A percentile compares a stretch with the other conserved stretches of the same genome.
Evolutionary conservation across 2,888 invertebrate species (phyloP).

Genomic region (Carabus problematicus): DNA sequence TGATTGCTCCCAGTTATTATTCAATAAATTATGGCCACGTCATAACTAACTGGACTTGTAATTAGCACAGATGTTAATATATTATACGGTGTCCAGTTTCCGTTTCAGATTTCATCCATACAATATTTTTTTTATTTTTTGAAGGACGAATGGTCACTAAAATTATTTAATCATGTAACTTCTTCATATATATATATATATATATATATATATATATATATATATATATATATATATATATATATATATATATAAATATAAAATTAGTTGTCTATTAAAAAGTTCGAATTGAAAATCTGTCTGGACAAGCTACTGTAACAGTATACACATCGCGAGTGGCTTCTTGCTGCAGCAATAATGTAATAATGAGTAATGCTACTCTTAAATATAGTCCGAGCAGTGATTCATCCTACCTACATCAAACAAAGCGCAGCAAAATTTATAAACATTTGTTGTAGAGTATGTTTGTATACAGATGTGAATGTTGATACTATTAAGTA

Average conservation of each 20-base stretch:
- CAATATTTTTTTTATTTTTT: conserved; percentile 5
- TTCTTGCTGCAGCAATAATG: no score
- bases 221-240: no score
- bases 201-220: no score
- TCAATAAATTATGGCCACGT: conserved; percentile 58
- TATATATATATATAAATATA: conserved; percentile 23
- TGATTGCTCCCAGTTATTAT: conserved; percentile 59
- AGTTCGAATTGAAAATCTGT: conserved; percentile 10
- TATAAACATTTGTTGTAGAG: conserved; percentile 5
- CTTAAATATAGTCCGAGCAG: neutral
- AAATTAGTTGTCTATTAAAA: neutral
- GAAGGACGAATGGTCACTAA: no score
- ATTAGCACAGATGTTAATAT: conserved; percentile 57
- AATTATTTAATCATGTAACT: no score
- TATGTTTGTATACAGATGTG: no score
- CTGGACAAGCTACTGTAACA: conserved; percentile 44
- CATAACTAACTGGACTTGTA: conserved; percentile 57
- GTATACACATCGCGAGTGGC: no score
- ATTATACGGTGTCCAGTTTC: conserved; percentile 24
- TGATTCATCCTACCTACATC: conserved; percentile 10
- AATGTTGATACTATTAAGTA: no score
- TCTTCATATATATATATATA: no score
- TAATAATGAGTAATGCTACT: neutral
- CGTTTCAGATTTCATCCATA: neutral
- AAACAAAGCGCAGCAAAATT: conserved; percentile 4